Conservation (phyloP, 2,797 vertebrate genomes). For the Triplophysa yarkandensis region DNA sequence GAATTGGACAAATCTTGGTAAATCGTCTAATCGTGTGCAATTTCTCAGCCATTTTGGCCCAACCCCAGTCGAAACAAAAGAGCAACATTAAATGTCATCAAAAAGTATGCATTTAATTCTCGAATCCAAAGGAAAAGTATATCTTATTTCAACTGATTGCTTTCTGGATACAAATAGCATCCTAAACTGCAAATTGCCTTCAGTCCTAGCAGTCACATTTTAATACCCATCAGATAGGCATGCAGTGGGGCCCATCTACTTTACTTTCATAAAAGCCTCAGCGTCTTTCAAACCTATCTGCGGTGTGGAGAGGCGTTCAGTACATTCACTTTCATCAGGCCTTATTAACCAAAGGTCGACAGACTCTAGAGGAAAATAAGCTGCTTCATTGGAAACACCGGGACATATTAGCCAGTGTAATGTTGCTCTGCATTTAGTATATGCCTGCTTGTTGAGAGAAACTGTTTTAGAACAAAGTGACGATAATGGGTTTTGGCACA, state of each 20-base stretch:
- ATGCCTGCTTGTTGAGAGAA: slow-evolving; percentile 72
- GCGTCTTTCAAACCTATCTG: slow-evolving; percentile 58
- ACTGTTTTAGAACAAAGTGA: slow-evolving; percentile 74
- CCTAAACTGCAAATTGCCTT: not conserved
- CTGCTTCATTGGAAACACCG: slow-evolving; percentile 64
- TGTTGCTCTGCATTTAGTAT: slow-evolving; percentile 68
- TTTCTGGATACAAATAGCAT: slow-evolving; percentile 29
- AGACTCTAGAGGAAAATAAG: slow-evolving; percentile 64
- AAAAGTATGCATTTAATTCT: not conserved
- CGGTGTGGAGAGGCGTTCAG: slow-evolving; percentile 57
- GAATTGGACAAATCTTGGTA: no score
- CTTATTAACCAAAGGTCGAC: slow-evolving; percentile 67
- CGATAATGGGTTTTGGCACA: slow-evolving; percentile 74
- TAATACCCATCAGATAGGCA: slow-evolving; percentile 49
- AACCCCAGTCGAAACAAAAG: no score
- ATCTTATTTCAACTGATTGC: not conserved
- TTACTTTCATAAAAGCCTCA: slow-evolving; percentile 57
- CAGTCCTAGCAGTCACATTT: slow-evolving; percentile 45
- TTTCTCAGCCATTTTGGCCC: no score
- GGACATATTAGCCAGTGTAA: slow-evolving; percentile 67
- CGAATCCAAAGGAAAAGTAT: no score
- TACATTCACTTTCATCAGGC: slow-evolving; percentile 67
- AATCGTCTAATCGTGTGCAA: no score
- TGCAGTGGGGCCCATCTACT: slow-evolving; percentile 56
- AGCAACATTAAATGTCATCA: slow-evolving; percentile 26